phyloP scores from a whole-genome alignment of 2,888 invertebrate genomes.

The Drosophila meridionalis region DNA sequence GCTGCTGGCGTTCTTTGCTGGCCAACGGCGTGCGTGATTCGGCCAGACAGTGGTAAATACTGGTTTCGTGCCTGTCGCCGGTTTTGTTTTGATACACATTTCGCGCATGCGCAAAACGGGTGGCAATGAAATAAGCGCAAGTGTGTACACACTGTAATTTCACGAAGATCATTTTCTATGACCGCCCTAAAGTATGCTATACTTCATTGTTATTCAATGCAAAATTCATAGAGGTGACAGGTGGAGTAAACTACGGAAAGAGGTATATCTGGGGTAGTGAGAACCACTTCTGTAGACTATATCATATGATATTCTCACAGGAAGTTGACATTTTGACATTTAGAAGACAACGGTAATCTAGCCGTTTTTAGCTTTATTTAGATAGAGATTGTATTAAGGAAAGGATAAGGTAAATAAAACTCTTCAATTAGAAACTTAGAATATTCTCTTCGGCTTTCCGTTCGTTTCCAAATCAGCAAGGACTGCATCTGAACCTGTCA shows the following conservation, averaged over 20 bases:
- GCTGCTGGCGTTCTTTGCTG: conserved; percentile 45
- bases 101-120: conserved; percentile 69
- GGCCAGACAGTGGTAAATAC: conserved; percentile 60
- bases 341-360: not conserved
- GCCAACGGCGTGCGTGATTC: conserved; percentile 54
- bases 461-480: not conserved
- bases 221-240: not conserved
- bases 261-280: not conserved
- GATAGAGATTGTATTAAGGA: too few species aligned
- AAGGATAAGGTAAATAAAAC: not conserved
- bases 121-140: conserved; percentile 57
- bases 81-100: conserved; percentile 76
- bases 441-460: too few species aligned
- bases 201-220: not conserved
- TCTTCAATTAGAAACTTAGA: not conserved
- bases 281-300: not conserved
- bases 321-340: not conserved
- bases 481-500: not conserved
- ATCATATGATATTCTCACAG: not conserved
- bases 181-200: conserved; percentile 29
- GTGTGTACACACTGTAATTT: conserved; percentile 52
- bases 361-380: too few species aligned
- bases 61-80: conserved; percentile 72
- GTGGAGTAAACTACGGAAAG: not conserved
- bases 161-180: not conserved